A percentile compares a stretch with the other conserved stretches of the same genome.
These are phyloP conservation scores for Onychomys arenicola DNA, from an alignment of 2,797 vertebrate species.

Conservation along the genomic window DNA sequence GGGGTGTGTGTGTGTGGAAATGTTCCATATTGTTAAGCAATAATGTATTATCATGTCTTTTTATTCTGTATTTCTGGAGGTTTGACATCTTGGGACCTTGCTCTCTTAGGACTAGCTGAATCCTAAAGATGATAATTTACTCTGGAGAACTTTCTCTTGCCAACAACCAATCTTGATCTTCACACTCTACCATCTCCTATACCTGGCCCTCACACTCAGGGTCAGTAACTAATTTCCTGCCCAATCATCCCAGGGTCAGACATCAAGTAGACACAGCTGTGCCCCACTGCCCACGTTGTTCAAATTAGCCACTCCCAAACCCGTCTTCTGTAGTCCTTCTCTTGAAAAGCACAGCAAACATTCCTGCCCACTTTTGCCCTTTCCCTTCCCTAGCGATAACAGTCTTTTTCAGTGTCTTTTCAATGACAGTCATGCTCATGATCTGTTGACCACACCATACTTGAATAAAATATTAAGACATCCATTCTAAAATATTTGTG, in stretches of 20 bases:
- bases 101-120: background rate
- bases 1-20: background rate
- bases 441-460: background rate
- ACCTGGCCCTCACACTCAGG: background rate
- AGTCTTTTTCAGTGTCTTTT: background rate
- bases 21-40: background rate
- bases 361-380: background rate
- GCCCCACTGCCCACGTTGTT: background rate
- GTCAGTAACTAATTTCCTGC: background rate
- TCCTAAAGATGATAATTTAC: background rate
- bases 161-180: background rate
- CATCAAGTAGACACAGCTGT: background rate
- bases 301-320: background rate
- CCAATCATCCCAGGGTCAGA: background rate
- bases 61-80: background rate
- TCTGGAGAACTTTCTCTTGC: background rate
- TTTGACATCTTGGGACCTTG: conserved; percentile 17
- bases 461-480: background rate
- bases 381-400: background rate
- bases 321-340: background rate
- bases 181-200: background rate
- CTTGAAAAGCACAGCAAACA: background rate
- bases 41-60: background rate
- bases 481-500: background rate
- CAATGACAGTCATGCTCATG: background rate